Base-by-base conservation (phyloP, 2,113 vertebrate genomes). In the Oreochromis aureus region DNA sequence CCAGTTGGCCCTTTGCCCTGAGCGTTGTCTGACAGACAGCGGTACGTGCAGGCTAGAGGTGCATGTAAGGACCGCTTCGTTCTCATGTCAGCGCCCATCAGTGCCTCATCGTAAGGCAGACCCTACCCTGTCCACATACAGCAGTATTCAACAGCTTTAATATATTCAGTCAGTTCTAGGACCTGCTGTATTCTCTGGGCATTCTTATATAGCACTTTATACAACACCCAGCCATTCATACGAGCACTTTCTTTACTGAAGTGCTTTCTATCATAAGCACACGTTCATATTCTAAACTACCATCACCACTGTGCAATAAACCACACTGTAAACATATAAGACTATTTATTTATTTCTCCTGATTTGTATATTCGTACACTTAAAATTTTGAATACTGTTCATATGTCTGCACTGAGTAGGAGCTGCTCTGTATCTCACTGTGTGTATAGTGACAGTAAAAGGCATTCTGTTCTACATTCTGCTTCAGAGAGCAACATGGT, bases 11-110 rank as follows among this genome's bases (percentile, higher is more conserved):
- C 1, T 79, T 0, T 30, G 71, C 94, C 93, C 94, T 82, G 41
- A 3, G 79, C 1, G 3, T 5, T 30, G 91, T 71, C 92, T 94
- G 51, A 83, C 84, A 91, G 94, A 36, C 85, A 9, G 3, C 1
- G 13, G 22, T 44, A 24, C 3, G 5, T 3, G 66, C n/a, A 10
- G 39, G 22, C 19, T 69, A 1, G 1, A 22, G 11, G 34, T 0
- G 34, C 22, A 0, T 16, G 13, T 16, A 1, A 24, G n/a, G n/a
- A 44, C n/a, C 66, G 11, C 11, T 61, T 5, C 55, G 13, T 16
- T 61, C 2, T 63, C 27, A 36, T 63, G 59, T 63, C 58, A 61
- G 58, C 30, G 58, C 13, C 56, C 56, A n/a, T n/a, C n/a, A n/a
- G n/a, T n/a, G 53, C n/a, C n/a, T 55, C 54, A 11, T 54, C 3